Evolutionary conservation across 2,113 vertebrate genomes (phyloP).

Genomic region (Neogobius melanostomus): DNA sequence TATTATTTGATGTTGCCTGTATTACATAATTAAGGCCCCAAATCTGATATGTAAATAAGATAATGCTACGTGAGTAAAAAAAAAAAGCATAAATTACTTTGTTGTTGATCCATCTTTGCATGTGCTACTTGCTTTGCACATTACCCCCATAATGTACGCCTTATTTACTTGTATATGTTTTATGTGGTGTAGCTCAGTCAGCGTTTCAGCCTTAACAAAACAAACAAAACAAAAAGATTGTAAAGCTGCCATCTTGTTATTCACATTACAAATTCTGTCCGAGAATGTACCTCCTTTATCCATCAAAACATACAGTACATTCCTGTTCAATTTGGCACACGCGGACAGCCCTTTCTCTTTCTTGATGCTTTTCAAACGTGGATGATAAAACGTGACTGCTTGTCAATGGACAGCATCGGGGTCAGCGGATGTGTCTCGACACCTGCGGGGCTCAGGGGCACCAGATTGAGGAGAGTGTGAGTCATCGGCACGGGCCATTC

Average conservation of each 20-base stretch:
- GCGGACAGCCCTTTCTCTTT: no score
- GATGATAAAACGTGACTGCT: neutral
- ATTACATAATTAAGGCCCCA: no score
- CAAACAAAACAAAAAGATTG: neutral
- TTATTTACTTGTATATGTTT: no score
- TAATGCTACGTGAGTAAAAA: no score
- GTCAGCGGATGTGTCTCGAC: conserved; percentile 40
- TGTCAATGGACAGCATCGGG: conserved; percentile 26
- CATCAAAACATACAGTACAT: neutral
- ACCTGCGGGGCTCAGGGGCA: conserved; percentile 50
- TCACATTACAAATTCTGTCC: neutral
- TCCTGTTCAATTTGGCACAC: neutral
- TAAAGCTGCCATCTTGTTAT: neutral
- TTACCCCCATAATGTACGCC: no score
- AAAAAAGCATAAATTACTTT: no score
- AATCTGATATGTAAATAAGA: no score
- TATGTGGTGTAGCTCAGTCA: no score
- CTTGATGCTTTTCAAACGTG: neutral
- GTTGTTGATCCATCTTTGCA: no score
- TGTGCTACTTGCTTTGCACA: no score
- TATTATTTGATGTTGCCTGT: no score
- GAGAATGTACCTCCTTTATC: neutral
- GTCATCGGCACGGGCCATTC: conserved; percentile 52
- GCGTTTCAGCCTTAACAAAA: no score
- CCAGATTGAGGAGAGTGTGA: conserved; percentile 71